These are phyloP conservation scores for Dermatemys mawii DNA, from an alignment of 2,113 vertebrate genomes.

Conservation along the genomic window DNA sequence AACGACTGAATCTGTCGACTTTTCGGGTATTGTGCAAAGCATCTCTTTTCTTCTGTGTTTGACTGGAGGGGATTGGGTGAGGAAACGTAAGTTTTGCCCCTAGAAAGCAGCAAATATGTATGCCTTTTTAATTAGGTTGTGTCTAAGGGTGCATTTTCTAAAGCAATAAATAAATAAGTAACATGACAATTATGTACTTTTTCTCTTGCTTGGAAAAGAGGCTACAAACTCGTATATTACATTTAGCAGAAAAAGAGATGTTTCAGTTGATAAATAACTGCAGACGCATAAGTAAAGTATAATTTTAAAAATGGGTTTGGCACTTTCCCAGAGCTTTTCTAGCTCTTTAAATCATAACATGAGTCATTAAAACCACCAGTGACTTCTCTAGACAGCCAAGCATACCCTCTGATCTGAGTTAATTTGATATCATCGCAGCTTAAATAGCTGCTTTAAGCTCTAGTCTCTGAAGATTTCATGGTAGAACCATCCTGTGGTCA, in stretches of 20 bases:
- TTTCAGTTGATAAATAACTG: constrained; percentile 53
- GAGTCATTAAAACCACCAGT: background rate
- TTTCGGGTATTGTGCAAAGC: accelerated
- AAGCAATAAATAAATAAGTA: constrained; percentile 27
- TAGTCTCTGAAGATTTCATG: background rate
- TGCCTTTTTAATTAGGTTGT: background rate
- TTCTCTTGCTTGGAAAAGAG: constrained; percentile 31
- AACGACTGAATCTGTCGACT: background rate
- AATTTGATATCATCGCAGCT: background rate
- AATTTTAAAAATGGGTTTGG: constrained; percentile 4
- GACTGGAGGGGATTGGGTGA: background rate
- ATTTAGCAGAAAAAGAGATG: constrained; percentile 3
- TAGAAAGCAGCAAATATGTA: background rate
- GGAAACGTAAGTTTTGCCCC: background rate
- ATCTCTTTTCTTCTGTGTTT: background rate
- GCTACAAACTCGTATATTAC: background rate
- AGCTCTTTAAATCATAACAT: constrained; percentile 30
- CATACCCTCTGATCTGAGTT: background rate
- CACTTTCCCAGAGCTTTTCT: constrained; percentile 6
- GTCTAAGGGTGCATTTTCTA: background rate
- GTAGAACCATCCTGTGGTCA: background rate
- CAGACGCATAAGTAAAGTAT: background rate
- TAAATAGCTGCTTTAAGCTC: constrained; percentile 7
- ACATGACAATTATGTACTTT: background rate
- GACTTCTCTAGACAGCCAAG: constrained; percentile 12